Evolutionary conservation across 2,888 invertebrate species (phyloP).

Genomic region (Parthenolecanium corni): DNA sequence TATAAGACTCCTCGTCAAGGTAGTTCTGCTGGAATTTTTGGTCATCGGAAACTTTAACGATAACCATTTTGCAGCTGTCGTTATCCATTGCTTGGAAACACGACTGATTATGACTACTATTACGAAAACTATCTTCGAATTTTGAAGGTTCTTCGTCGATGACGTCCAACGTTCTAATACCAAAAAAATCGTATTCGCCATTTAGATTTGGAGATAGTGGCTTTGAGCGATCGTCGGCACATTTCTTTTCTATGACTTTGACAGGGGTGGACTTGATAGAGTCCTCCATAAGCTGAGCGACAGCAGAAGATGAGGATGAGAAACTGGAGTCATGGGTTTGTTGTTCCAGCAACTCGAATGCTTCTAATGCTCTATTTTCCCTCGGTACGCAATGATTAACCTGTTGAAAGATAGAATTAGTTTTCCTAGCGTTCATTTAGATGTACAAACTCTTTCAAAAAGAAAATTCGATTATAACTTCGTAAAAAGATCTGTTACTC

Average conservation of each 20-base stretch:
- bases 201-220: not conserved
- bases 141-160: constrained; percentile 23
- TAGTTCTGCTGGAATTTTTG: not conserved
- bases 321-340: constrained; percentile 58
- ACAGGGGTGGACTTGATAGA: constrained; percentile 45
- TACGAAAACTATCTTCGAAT: constrained; percentile 1
- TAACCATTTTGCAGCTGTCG: not conserved
- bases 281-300: constrained; percentile 45
- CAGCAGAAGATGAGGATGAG: constrained; percentile 54
- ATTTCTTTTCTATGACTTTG: constrained; percentile 31
- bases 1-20: not conserved
- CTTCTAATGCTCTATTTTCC: constrained; percentile 53
- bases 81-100: not conserved
- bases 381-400: too few relatives aligned
- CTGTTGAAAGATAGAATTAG: too few relatives aligned
- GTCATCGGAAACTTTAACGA: not conserved
- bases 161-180: constrained; percentile 1
- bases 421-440: too few relatives aligned
- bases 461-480: too few relatives aligned
- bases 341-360: constrained; percentile 67
- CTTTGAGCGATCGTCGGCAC: not conserved
- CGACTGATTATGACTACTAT: not conserved
- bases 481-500: too few relatives aligned
- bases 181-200: constrained; percentile 1
- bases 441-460: too few relatives aligned